Conservation (phyloP, 2,113 vertebrate genomes). For the Ranitomeya imitator region DNA sequence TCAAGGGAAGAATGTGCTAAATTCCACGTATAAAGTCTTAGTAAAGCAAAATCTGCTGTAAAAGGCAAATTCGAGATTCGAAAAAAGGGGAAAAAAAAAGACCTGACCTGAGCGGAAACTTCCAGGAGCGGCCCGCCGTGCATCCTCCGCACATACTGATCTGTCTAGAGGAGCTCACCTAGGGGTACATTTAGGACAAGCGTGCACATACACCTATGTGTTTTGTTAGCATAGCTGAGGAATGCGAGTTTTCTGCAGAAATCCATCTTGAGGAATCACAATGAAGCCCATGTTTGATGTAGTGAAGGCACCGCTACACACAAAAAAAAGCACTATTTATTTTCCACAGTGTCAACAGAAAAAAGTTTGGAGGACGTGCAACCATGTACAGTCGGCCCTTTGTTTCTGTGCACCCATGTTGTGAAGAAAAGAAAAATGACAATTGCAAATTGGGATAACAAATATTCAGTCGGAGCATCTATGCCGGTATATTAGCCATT, state of each 20-base stretch:
- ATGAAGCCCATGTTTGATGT: background rate
- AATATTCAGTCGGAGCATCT: background rate
- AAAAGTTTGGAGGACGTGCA: conserved; percentile 16
- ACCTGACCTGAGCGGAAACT: background rate
- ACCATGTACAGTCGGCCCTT: background rate
- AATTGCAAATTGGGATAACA: background rate
- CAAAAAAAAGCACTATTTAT: conserved; percentile 4
- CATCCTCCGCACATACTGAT: background rate
- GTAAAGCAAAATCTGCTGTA: background rate
- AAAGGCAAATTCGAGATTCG: background rate
- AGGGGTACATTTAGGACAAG: conserved; percentile 4
- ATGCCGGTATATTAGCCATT: background rate
- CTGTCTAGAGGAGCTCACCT: background rate
- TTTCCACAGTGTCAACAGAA: conserved; percentile 12
- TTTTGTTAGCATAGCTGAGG: background rate
- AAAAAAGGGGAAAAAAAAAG: background rate
- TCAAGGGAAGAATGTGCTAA: background rate
- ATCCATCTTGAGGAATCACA: conserved; percentile 10
- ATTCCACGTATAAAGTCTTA: background rate
- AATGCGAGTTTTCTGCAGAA: conserved; percentile 10
- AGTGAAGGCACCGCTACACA: background rate
- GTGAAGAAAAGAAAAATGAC: background rate
- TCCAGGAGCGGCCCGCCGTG: background rate
- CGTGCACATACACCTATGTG: background rate
- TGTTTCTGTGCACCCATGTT: conserved; percentile 1